Evolutionary conservation across 2,797 vertebrate genomes (phyloP), one percentile per base, ranked within the genome.

Genomic region (Squalus acanthias): DNA sequence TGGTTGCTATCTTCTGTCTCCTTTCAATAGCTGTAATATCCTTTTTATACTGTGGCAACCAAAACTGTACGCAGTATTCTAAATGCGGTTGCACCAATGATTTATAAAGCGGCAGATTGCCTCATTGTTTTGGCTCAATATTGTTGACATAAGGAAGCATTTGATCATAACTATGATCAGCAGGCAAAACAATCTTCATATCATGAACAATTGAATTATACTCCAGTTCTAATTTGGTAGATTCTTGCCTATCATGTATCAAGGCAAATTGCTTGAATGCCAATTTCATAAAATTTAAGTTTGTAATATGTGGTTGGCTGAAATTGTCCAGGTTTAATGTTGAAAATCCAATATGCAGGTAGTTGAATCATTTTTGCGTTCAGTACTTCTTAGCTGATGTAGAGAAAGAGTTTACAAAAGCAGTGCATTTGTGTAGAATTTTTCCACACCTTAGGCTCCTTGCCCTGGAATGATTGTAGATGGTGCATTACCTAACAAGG

Each of bases 271-370:
- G 82, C 82, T 85, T 50, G 46, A 39, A 50, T 85, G 82, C 82
- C 20, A 85, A 50, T 50, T 85, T 50, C 46, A 22, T 20, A 85
- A 50, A 50, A 85, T 8, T 22, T 50, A 85, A 85, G 39, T 85
- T 50, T 85, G 39, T 50, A 50, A 85, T 85, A 22, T 85, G 0
- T 85, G 82, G 46, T 85, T 50, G 17, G 46, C 46, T 85, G 46
- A 85, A 85, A 85, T 85, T 50, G 82, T 85, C 82, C 82, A 85
- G 39, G 50, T 85, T 85, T 85, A 85, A 85, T 85, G 82, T 85
- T 24, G 82, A 50, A 85, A 50, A 50, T 50, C 82, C 20, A 50
- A 50, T 50, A 85, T 1, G 39, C 17, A 20, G 79, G 4, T 85
- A 85, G 39, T 22, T 85, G 65, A 67, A 17, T 17, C 65, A 67